Percentiles rank a stretch among this genome's conserved stretches.
Conservation (phyloP, 2,797 vertebrate genomes). For the Benthosema pterotum region DNA sequence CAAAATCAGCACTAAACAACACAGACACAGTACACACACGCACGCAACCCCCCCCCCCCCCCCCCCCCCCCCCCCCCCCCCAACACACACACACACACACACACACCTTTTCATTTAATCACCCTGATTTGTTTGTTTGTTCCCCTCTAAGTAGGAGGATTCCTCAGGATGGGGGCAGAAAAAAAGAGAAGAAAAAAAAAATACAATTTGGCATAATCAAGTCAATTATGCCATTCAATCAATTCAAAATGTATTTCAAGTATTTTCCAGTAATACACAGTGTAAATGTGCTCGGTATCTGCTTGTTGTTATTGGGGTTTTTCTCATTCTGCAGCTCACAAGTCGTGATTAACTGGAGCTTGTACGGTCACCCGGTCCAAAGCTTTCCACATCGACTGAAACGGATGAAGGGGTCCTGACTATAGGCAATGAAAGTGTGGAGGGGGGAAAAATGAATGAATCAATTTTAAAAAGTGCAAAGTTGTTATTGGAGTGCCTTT, state of each 20-base stretch:
- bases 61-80: no score
- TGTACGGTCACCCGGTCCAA: constrained; percentile 39
- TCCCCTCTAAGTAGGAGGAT: constrained; percentile 79
- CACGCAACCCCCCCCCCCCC: no score
- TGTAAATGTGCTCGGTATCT: constrained; percentile 76
- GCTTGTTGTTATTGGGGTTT: constrained; percentile 51
- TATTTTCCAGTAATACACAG: constrained; percentile 69
- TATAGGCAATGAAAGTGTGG: no score
- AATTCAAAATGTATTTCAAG: constrained; percentile 78
- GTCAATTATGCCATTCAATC: constrained; percentile 87
- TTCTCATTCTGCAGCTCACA: constrained; percentile 70
- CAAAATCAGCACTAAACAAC: no score
- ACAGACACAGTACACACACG: no score
- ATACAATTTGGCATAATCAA: constrained; percentile 78
- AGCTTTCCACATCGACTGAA: constrained; percentile 24
- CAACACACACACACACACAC: constrained; percentile 71
- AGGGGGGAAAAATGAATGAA: no score
- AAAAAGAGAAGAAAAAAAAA: constrained; percentile 28
- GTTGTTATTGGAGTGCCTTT: no score
- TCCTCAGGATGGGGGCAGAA: constrained; percentile 70
- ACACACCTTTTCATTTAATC: constrained; percentile 77
- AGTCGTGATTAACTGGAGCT: constrained; percentile 52
- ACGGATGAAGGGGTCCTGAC: no score
- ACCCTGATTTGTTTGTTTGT: constrained; percentile 87
- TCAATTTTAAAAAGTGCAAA: no score